Percentiles rank a stretch among this genome's conserved stretches.
Conservation (phyloP, 2,888 invertebrate genomes). For the Dendrolimus houi region DNA sequence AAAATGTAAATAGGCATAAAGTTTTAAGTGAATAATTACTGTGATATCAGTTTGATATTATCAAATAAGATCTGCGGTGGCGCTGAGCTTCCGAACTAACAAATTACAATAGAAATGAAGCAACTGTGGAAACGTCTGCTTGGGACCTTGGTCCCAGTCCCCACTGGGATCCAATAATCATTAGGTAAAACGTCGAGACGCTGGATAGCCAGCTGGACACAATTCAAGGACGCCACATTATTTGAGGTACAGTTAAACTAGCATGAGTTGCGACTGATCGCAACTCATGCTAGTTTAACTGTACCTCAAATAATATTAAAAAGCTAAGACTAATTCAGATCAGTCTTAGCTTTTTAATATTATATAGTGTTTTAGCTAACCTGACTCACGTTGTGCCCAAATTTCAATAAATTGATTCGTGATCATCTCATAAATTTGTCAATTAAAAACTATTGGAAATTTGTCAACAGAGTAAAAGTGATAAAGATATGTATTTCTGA, state of each 20-base stretch:
- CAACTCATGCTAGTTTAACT: too few species aligned
- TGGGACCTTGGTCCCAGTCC: too few species aligned
- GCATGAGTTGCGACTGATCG: too few species aligned
- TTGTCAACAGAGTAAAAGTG: not conserved
- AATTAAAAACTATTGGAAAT: too few species aligned
- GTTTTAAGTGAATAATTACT: not conserved
- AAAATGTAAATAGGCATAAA: too few species aligned
- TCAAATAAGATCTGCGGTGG: not conserved
- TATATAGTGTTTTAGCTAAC: too few species aligned
- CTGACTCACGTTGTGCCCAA: too few species aligned
- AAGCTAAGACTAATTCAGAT: too few species aligned
- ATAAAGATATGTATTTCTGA: not conserved
- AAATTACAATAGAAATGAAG: constrained; percentile 23
- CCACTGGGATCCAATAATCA: constrained; percentile 28
- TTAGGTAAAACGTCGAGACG: constrained; percentile 32
- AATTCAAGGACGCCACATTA: constrained; percentile 7
- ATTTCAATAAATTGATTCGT: not conserved
- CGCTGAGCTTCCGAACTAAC: constrained; percentile 13
- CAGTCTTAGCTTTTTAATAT: too few species aligned
- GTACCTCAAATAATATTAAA: too few species aligned
- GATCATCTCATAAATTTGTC: too few species aligned
- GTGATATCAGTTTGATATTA: not conserved
- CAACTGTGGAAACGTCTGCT: constrained; percentile 25
- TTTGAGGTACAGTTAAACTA: not conserved
- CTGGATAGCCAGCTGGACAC: constrained; percentile 27